Evolutionary conservation across 2,888 invertebrate genomes (phyloP).

Genomic region (Meloe dianella): DNA sequence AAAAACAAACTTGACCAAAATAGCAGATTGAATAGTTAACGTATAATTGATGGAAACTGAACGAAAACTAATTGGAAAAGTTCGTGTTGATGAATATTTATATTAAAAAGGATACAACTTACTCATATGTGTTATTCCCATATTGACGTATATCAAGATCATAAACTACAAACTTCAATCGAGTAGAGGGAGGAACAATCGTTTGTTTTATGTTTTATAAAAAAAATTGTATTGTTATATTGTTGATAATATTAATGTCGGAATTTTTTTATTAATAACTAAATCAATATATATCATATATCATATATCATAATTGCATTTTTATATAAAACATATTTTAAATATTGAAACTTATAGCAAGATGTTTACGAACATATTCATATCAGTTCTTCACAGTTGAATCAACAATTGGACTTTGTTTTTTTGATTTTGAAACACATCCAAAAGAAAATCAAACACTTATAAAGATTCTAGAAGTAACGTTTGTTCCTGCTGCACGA

Average conservation of each 20-base stretch:
- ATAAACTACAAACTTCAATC: background rate
- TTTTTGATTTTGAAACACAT: background rate
- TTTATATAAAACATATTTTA: background rate
- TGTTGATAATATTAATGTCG: too few species aligned
- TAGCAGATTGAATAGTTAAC: background rate
- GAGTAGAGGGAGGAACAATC: background rate
- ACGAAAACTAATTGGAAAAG: slow-evolving; percentile 9
- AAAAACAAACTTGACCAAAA: background rate
- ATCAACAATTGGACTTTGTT: background rate
- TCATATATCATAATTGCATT: too few species aligned
- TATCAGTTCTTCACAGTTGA: background rate
- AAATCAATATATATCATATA: too few species aligned
- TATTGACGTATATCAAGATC: background rate
- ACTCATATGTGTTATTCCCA: slow-evolving; percentile 11
- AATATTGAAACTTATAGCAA: background rate
- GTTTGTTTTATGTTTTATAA: slow-evolving; percentile 10
- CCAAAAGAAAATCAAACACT: background rate
- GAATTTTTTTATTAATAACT: too few species aligned
- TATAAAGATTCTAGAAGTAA: too few species aligned
- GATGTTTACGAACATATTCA: background rate
- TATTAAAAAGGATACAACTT: slow-evolving; percentile 1
- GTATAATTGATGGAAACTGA: background rate
- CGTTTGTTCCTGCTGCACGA: too few species aligned
- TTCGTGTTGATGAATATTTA: slow-evolving; percentile 17
- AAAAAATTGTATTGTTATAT: too few species aligned